Percentiles rank a stretch among this genome's conserved stretches.
These are phyloP conservation scores for Poliocrania exsul DNA, from an alignment of 2,797 vertebrate genomes.

Conservation along the genomic window DNA sequence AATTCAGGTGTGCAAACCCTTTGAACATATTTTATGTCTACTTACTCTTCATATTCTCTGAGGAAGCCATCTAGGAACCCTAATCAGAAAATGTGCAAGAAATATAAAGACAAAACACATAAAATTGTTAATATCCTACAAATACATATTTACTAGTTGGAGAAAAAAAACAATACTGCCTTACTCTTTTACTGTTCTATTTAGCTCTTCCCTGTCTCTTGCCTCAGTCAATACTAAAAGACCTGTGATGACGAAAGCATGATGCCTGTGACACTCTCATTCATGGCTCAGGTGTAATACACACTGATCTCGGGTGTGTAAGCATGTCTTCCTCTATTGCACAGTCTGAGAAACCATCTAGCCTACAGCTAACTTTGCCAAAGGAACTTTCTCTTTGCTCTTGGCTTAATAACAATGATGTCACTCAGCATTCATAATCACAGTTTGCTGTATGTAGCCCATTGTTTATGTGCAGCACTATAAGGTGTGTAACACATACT, in stretches of 20 bases:
- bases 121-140: neutral
- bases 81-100: neutral
- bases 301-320: neutral
- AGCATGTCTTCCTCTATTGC: neutral
- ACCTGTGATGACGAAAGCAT: neutral
- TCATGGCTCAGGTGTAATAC: neutral
- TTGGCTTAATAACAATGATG: neutral
- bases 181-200: neutral
- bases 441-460: neutral
- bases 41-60: neutral
- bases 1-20: neutral
- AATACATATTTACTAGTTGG: neutral
- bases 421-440: neutral
- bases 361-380: neutral
- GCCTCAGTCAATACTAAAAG: neutral
- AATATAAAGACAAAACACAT: neutral
- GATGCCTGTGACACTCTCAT: neutral
- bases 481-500: neutral
- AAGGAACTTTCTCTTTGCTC: neutral
- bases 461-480: neutral
- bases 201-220: neutral
- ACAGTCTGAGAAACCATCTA: neutral
- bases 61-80: neutral
- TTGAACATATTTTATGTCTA: neutral
- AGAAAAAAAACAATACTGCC: neutral